phyloP scores from a whole-genome alignment of 2,797 vertebrate species.

The Myripristis jacobus region DNA sequence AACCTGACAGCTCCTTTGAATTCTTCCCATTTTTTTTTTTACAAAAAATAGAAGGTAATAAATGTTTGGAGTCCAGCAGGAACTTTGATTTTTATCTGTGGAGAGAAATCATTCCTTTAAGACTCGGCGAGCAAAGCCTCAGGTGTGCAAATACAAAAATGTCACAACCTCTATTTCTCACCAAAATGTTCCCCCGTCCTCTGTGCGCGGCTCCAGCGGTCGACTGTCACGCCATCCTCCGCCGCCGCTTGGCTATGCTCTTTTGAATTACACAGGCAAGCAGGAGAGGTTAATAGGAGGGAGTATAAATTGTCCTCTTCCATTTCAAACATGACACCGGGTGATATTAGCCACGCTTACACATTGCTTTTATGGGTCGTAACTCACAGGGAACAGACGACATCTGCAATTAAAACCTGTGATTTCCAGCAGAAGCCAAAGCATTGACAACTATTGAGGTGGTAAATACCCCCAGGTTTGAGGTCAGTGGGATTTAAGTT shows the following conservation, averaged over 20 bases:
- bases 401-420: conserved; percentile 75
- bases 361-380: conserved; percentile 69
- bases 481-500: conserved; percentile 38
- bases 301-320: conserved; percentile 73
- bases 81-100: background rate
- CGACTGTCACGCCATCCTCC: conserved; percentile 14
- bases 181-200: conserved; percentile 40
- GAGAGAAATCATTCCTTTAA: background rate
- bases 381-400: conserved; percentile 72
- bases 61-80: conserved; percentile 39
- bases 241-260: conserved; percentile 25
- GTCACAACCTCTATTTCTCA: conserved; percentile 45
- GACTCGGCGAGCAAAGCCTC: conserved; percentile 30
- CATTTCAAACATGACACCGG: conserved; percentile 72
- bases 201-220: conserved; percentile 19
- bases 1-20: conserved; percentile 24
- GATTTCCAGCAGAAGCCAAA: conserved; percentile 62
- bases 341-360: conserved; percentile 70
- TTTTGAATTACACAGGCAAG: conserved; percentile 70
- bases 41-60: conserved; percentile 24
- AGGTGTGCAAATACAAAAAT: conserved; percentile 44
- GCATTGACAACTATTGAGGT: conserved; percentile 38
- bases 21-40: conserved; percentile 13
- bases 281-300: conserved; percentile 76
- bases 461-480: conserved; percentile 63